phyloP scores from a whole-genome alignment of 2,113 vertebrate species.

The Saccopteryx bilineata region DNA sequence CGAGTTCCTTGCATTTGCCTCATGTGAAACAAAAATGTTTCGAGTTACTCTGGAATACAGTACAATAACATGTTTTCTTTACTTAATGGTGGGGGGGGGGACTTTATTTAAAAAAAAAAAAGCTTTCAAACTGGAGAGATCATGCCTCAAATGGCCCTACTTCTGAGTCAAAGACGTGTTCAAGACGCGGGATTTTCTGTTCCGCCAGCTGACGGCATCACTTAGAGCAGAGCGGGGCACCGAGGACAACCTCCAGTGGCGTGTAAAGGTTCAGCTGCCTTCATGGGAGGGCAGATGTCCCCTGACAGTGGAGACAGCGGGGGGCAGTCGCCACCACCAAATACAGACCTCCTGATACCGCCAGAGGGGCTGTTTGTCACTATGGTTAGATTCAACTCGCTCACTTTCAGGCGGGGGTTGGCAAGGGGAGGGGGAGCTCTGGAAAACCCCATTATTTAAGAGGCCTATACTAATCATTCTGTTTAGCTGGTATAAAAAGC shows the following conservation, averaged over 20 bases:
- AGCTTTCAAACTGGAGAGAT: neutral
- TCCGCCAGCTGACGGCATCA: neutral
- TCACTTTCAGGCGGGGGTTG: neutral
- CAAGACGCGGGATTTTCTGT: neutral
- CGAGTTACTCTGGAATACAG: neutral
- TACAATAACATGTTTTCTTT: neutral
- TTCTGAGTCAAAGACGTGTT: neutral
- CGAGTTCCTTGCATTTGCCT: neutral
- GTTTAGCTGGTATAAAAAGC: neutral
- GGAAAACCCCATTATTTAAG: neutral
- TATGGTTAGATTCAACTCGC: neutral
- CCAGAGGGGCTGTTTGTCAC: neutral
- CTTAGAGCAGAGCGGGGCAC: neutral
- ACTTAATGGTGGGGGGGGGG: neutral
- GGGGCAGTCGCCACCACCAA: neutral
- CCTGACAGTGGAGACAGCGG: neutral
- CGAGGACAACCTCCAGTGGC: neutral
- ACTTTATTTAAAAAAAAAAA: neutral
- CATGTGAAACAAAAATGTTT: neutral
- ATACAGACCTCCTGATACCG: rapidly evolving
- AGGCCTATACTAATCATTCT: neutral
- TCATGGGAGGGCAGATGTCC: neutral
- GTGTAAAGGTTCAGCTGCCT: neutral
- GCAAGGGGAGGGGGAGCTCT: neutral
- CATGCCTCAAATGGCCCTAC: neutral